These are phyloP conservation scores for Panagrolaimus sp. DNA, from an alignment of 1,140 invertebrate genomes.

Conservation along the genomic window DNA sequence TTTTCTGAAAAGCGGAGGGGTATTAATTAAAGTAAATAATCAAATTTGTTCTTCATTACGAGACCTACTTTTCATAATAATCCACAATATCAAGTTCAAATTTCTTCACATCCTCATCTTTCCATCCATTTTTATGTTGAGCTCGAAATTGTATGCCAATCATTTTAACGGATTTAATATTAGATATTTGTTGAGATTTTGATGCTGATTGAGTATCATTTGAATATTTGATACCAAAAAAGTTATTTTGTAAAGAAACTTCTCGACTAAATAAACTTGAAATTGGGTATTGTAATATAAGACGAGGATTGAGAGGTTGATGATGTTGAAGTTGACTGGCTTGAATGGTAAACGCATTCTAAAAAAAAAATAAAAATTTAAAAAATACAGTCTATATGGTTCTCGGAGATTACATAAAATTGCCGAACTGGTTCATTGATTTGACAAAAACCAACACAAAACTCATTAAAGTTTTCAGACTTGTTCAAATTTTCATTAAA, in stretches of 20 bases:
- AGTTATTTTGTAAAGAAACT: conserved; percentile 7
- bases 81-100: conserved; percentile 33
- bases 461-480: conserved; percentile 12
- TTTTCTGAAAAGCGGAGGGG: conserved; percentile 22
- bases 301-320: conserved; percentile 15
- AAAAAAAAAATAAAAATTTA: background rate
- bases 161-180: conserved; percentile 14
- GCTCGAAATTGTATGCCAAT: conserved; percentile 33
- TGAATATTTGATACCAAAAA: conserved; percentile 15
- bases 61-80: conserved; percentile 28
- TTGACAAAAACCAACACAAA: conserved; percentile 21
- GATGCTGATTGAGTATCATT: background rate
- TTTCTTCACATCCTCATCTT: conserved; percentile 21
- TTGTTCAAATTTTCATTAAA: background rate
- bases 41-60: too few species aligned
- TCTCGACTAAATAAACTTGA: background rate
- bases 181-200: background rate
- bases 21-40: too few species aligned
- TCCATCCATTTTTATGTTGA: conserved; percentile 32
- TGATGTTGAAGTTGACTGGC: conserved; percentile 13
- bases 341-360: conserved; percentile 1
- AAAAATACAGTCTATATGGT: background rate
- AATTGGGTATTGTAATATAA: background rate
- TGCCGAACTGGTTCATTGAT: conserved; percentile 22
- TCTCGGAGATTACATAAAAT: conserved; percentile 15